Conservation (phyloP, 2,888 invertebrate species). For the Tipula confusa region DNA sequence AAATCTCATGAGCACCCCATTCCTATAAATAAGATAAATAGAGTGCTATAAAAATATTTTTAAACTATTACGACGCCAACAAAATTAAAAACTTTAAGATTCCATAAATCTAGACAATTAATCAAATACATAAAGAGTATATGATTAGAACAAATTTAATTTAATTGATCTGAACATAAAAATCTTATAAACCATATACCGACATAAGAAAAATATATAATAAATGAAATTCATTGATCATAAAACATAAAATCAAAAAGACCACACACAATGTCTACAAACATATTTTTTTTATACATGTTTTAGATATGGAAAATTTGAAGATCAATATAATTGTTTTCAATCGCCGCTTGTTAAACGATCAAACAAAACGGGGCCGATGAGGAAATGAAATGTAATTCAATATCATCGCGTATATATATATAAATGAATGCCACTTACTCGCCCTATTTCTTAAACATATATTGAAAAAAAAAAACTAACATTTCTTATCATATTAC, state of each 20-base stretch:
- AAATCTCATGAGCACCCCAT: too few relatives aligned
- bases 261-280: background rate
- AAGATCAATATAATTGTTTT: constrained; percentile 3
- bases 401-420: background rate
- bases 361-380: background rate
- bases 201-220: background rate
- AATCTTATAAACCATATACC: background rate
- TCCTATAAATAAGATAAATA: too few relatives aligned
- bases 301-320: background rate
- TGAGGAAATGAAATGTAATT: background rate
- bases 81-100: background rate
- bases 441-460: background rate
- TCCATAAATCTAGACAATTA: background rate
- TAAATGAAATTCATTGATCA: background rate
- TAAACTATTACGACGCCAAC: too few relatives aligned
- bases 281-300: background rate
- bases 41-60: too few relatives aligned
- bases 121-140: background rate
- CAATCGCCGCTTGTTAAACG: background rate
- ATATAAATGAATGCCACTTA: background rate
- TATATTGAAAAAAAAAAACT: too few relatives aligned
- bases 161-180: background rate
- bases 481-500: background rate
- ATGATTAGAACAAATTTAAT: background rate
- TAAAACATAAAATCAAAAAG: background rate